Base-by-base conservation (phyloP, 2,113 vertebrate genomes). In the Microtus pennsylvanicus region DNA sequence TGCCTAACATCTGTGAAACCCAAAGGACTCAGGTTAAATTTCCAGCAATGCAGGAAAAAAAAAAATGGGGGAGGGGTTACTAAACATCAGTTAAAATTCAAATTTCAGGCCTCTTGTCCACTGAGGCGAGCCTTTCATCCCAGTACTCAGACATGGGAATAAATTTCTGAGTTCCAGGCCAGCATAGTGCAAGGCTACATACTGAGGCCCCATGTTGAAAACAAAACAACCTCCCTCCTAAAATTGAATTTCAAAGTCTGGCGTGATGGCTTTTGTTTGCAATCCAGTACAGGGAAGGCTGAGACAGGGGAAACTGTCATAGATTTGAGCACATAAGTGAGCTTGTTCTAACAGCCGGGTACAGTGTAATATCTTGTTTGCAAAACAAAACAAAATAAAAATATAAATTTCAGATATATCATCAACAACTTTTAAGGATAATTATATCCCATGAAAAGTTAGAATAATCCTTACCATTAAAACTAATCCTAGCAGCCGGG, bases 331-430 rank as follows among this genome's bases (percentile, higher is more conserved):
- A 86, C 28, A 30, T 30, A 42, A 42, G 26, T 67, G 82, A 85
- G 24, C 19, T 63, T 22, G 33, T 80, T 80, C 30, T 81, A 82
- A 82, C 80, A 82, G 52, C 52, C 22, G 13, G 21, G 21, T 14
- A 82, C 1, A 58, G 35, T 82, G 52, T 35, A 58, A 38, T 52
- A 61, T 83, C 80, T 61, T 83, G 55, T 61, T 61, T 82, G 35
- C 35, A 38, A 72, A 72, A 82, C 33, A 81, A 58, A 83, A 85
- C 38, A 63, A 85, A 63, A 45, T n/a, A 85, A 76, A 55, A 30
- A 90, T 52, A 3, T 92, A 28, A 89, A 81, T n/a, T 96, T 92
- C 45, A 86, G 78, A 67, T n/a, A 63, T 78, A 58, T 26, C 19
- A 70, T 21, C 52, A 83, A 30, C 87, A 61, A 67, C 58, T 69